phyloP scores from a whole-genome alignment of 2,888 invertebrate species.

The Acholoe squamosa region DNA sequence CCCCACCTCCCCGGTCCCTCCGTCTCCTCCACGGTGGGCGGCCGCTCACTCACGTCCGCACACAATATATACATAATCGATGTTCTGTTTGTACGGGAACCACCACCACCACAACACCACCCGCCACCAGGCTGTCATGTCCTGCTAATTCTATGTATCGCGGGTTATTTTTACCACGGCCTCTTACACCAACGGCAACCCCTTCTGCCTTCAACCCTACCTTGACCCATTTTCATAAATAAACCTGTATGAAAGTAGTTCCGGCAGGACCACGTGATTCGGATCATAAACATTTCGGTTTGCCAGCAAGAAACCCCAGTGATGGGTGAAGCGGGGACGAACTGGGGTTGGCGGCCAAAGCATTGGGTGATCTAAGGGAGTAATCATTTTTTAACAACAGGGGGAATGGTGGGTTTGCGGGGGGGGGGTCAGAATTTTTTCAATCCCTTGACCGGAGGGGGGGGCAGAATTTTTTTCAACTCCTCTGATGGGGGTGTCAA shows the following conservation, averaged over 20 bases:
- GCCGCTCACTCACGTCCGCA: background rate
- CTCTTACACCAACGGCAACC: background rate
- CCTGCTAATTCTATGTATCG: constrained; percentile 35
- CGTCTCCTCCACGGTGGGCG: background rate
- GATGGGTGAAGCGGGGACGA: background rate
- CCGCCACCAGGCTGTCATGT: constrained; percentile 24
- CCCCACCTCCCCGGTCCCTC: background rate
- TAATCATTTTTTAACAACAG: too few relatives aligned
- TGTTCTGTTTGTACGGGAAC: background rate
- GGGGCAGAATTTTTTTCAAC: too few relatives aligned
- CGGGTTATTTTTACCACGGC: constrained; percentile 45
- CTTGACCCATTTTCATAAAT: constrained; percentile 65
- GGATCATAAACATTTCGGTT: constrained; percentile 61
- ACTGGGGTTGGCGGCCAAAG: background rate
- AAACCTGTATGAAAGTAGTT: constrained; percentile 64
- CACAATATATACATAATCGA: constrained; percentile 47
- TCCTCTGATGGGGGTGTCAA: too few relatives aligned
- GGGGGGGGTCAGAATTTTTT: too few relatives aligned
- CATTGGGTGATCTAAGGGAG: background rate
- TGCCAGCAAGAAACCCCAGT: background rate
- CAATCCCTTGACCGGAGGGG: too few relatives aligned
- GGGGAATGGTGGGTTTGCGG: too few relatives aligned
- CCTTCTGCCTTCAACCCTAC: constrained; percentile 56
- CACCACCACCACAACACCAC: too few relatives aligned
- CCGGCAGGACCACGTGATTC: constrained; percentile 64